Conservation (phyloP, 2,888 invertebrate species). For the Coelinius sp. region DNA sequence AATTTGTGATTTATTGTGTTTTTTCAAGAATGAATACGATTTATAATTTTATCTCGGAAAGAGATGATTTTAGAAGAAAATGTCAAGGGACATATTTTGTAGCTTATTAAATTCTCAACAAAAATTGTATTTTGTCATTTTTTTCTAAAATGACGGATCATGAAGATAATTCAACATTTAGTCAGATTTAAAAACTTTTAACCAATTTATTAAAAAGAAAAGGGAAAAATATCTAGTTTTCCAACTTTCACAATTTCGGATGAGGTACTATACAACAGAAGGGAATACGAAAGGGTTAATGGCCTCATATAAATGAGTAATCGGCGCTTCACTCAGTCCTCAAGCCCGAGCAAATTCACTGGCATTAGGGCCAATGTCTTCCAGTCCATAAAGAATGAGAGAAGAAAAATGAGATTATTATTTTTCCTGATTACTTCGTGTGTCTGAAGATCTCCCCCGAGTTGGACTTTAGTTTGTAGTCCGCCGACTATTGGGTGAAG, state of each 20-base stretch:
- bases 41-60: too few species aligned
- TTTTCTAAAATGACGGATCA: too few species aligned
- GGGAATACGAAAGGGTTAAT: conserved; percentile 40
- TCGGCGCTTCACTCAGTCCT: conserved; percentile 43
- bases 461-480: neutral
- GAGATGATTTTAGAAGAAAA: too few species aligned
- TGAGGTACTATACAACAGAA: neutral
- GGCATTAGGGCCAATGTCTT: conserved; percentile 23
- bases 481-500: conserved; percentile 6
- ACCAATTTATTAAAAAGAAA: too few species aligned
- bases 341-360: conserved; percentile 28
- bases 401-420: conserved; percentile 16
- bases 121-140: too few species aligned
- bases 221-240: too few species aligned
- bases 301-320: conserved; percentile 52
- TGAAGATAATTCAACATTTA: too few species aligned
- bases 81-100: too few species aligned
- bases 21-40: neutral
- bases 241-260: too few species aligned
- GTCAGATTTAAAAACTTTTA: too few species aligned
- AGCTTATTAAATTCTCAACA: too few species aligned
- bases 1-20: neutral
- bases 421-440: conserved; percentile 23
- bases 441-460: conserved; percentile 8
- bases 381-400: conserved; percentile 35